These are phyloP conservation scores for Marasmarcha lunaedactyla DNA, from an alignment of 2,888 invertebrate species.

Conservation along the genomic window DNA sequence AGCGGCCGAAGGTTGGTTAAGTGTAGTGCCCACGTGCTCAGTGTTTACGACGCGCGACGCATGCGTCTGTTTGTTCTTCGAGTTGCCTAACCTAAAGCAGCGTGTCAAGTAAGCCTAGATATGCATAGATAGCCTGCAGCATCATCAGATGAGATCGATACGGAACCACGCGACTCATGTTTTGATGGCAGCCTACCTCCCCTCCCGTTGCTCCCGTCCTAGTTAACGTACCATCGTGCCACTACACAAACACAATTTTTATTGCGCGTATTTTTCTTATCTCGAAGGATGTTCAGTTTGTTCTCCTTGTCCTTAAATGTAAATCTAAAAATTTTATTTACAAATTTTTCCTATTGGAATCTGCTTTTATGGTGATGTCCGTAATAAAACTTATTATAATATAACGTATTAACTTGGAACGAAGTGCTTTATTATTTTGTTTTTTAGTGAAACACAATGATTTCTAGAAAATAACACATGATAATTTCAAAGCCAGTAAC, in stretches of 20 bases:
- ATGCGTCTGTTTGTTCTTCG: conserved; percentile 59
- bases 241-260: background rate
- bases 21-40: conserved; percentile 41
- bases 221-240: background rate
- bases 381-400: no score
- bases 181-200: background rate
- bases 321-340: no score
- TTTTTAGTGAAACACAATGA: no score
- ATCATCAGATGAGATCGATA: conserved; percentile 24
- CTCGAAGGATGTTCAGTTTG: no score
- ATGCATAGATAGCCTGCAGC: conserved; percentile 26
- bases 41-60: conserved; percentile 60
- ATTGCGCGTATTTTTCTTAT: no score
- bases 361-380: no score
- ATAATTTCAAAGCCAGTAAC: no score
- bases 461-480: no score
- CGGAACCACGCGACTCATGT: conserved; percentile 7
- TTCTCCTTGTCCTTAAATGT: no score
- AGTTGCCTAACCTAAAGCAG: conserved; percentile 44
- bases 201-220: background rate
- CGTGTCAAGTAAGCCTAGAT: conserved; percentile 49
- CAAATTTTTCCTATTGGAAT: no score
- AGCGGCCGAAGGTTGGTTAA: conserved; percentile 51
- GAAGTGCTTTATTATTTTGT: no score
- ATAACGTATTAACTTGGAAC: no score